A percentile compares a stretch with the other conserved stretches of the same genome.
phyloP scores from a whole-genome alignment of 1,140 invertebrate genomes.

The Magallana ariakensis region DNA sequence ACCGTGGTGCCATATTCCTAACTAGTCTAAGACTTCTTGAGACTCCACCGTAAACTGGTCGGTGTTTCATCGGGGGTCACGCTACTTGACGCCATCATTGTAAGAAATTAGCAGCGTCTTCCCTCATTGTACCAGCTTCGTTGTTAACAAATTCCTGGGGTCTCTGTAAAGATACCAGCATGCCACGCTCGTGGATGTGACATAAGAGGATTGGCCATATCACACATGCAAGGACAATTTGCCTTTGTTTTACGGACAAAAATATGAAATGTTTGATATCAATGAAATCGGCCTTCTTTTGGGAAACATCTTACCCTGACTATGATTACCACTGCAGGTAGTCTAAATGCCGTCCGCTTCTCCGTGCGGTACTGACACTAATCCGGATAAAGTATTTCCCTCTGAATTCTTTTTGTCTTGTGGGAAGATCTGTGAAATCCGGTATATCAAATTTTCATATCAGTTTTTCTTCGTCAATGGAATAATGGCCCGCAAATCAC shows the following conservation, averaged over 20 bases:
- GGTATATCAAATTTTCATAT: conserved; percentile 13
- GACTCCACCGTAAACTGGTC: not conserved
- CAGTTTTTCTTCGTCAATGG: not conserved
- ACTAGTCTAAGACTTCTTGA: no score
- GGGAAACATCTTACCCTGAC: not conserved
- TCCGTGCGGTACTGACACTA: conserved; percentile 18
- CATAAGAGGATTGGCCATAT: not conserved
- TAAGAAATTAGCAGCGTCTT: conserved; percentile 17
- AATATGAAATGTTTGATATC: conserved; percentile 25
- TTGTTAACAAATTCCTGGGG: conserved; percentile 31
- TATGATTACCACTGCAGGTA: conserved; percentile 23
- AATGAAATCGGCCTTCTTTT: not conserved
- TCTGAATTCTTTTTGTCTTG: conserved; percentile 5
- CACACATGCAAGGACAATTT: not conserved
- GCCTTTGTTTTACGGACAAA: conserved; percentile 25
- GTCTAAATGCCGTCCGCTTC: conserved; percentile 6
- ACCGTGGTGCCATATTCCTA: no score
- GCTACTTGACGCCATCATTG: conserved; percentile 22
- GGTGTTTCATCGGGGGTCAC: not conserved
- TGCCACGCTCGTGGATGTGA: not conserved
- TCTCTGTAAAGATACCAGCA: conserved; percentile 15
- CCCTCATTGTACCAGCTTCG: conserved; percentile 5
- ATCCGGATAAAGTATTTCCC: conserved; percentile 26
- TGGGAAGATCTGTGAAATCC: not conserved
- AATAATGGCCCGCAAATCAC: conserved; percentile 8